A percentile compares a stretch with the other conserved stretches of the same genome.
phyloP scores from a whole-genome alignment of 2,888 invertebrate genomes.

The Epistrophe eligans region DNA sequence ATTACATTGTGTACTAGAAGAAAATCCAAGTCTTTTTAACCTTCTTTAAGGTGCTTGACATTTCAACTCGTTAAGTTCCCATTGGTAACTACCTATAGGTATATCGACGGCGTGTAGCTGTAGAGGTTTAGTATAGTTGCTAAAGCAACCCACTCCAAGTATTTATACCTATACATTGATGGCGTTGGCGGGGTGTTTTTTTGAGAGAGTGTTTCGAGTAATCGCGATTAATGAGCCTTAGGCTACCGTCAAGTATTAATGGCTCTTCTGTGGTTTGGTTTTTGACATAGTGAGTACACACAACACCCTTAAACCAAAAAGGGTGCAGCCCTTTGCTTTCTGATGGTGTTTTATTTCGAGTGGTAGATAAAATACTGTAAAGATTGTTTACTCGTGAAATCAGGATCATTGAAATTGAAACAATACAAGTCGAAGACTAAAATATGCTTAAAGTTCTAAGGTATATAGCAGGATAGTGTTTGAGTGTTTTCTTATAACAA shows the following conservation, averaged over 20 bases:
- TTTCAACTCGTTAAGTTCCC: conserved; percentile 64
- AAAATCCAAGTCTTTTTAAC: conserved; percentile 66
- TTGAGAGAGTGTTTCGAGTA: conserved; percentile 39
- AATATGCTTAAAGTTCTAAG: not conserved
- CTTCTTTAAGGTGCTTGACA: conserved; percentile 75
- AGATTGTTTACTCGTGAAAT: conserved; percentile 12
- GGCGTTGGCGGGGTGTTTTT: conserved; percentile 8
- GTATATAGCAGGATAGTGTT: not conserved
- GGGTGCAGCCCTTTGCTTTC: not conserved
- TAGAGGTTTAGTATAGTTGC: conserved; percentile 4
- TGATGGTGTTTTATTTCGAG: conserved; percentile 34
- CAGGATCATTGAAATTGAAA: conserved; percentile 13
- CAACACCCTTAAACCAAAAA: not conserved
- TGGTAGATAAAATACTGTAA: conserved; percentile 10
- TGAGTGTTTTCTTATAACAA: not conserved
- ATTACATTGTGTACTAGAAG: conserved; percentile 13
- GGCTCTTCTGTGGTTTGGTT: conserved; percentile 50
- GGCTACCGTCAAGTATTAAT: conserved; percentile 53
- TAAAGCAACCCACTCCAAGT: conserved; percentile 40
- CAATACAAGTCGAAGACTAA: conserved; percentile 1
- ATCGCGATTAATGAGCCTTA: conserved; percentile 68
- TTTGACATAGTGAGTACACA: conserved; percentile 18
- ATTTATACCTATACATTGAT: not conserved
- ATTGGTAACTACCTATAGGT: conserved; percentile 23
- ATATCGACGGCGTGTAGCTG: conserved; percentile 26